Conservation (phyloP, 2,113 vertebrate genomes). For the Gorilla gorilla region DNA sequence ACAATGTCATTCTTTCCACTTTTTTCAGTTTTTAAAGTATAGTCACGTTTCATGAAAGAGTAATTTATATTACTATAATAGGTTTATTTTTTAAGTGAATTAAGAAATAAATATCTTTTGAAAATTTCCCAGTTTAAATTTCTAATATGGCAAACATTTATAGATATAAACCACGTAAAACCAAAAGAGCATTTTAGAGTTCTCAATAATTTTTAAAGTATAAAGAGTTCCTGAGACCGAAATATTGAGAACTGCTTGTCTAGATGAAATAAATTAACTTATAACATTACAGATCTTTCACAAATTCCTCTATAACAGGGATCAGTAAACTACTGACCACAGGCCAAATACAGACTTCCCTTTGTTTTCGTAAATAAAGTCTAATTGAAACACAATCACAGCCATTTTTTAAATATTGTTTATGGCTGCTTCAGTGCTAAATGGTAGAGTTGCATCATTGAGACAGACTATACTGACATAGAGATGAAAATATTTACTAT, state of each 20-base stretch:
- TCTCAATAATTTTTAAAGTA: slow-evolving; percentile 19
- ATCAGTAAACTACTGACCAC: not conserved
- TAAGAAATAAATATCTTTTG: not conserved
- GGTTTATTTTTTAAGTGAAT: not conserved
- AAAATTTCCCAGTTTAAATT: not conserved
- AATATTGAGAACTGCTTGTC: not conserved
- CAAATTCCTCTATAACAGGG: not conserved
- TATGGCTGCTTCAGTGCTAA: not conserved
- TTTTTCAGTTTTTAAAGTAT: slow-evolving; percentile 8
- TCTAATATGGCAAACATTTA: not conserved
- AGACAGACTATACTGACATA: not conserved
- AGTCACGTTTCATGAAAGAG: not conserved
- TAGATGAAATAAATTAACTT: slow-evolving; percentile 20
- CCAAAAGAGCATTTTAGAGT: not conserved
- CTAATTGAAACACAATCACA: not conserved
- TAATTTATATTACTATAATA: not conserved
- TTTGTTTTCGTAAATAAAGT: slow-evolving; percentile 2
- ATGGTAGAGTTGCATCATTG: not conserved
- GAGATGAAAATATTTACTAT: slow-evolving; percentile 7
- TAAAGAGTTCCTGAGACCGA: not conserved
- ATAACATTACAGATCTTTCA: not conserved
- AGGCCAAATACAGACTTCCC: not conserved
- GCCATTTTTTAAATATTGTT: not conserved
- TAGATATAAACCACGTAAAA: not conserved
- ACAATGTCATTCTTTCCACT: not conserved